Percentiles rank a stretch among this genome's conserved stretches.
Conservation (phyloP, 2,797 vertebrate species). For the Oreortyx pictus region DNA sequence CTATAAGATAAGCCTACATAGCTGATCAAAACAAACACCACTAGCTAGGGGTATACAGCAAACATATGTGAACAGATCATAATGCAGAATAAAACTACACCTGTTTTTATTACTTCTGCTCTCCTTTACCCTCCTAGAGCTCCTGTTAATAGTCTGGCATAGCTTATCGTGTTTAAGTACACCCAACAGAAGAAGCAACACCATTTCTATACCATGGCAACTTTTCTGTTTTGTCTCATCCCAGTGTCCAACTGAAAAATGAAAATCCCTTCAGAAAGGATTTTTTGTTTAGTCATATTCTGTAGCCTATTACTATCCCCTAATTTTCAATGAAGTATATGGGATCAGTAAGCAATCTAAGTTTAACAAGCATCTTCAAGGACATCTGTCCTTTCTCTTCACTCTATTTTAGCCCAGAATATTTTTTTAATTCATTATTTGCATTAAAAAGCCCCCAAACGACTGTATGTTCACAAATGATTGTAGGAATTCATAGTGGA, state of each 20-base stretch:
- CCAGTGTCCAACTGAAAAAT: neutral
- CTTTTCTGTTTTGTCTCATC: neutral
- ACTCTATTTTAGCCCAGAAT: neutral
- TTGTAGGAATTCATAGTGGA: neutral
- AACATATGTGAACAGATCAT: neutral
- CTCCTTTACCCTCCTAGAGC: neutral
- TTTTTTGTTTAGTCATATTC: neutral
- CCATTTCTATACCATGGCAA: neutral
- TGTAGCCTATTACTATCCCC: neutral
- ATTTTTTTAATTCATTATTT: neutral
- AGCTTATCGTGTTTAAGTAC: neutral
- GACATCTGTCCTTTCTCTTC: neutral
- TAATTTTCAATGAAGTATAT: neutral
- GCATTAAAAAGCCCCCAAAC: neutral
- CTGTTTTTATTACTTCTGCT: neutral
- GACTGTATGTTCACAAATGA: neutral
- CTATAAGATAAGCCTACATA: neutral
- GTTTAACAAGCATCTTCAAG: neutral
- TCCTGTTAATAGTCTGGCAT: neutral
- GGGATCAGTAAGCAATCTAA: accelerated
- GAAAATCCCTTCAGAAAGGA: neutral
- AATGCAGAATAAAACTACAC: neutral
- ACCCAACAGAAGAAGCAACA: neutral
- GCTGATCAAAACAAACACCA: neutral
- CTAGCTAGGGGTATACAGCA: neutral